These are phyloP conservation scores for Palloptera scutellata DNA, from an alignment of 2,888 invertebrate species.

Conservation along the genomic window DNA sequence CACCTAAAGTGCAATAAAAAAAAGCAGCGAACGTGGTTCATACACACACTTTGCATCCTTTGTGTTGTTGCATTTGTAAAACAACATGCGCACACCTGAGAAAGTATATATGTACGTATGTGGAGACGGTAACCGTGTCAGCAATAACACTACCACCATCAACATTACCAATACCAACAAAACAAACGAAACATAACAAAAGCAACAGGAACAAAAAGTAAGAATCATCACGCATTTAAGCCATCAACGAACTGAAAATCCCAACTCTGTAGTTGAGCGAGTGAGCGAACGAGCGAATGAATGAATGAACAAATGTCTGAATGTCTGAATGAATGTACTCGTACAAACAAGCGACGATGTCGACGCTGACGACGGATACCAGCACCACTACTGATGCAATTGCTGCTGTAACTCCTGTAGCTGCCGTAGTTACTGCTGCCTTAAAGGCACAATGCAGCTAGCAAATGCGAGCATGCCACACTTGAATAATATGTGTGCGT, in stretches of 20 bases:
- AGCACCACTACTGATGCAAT: no score
- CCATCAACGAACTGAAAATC: background rate
- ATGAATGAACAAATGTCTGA: no score
- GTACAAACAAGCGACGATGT: no score
- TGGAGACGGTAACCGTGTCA: background rate
- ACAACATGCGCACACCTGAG: background rate
- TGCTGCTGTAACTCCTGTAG: background rate
- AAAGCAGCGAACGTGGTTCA: background rate
- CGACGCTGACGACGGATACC: no score
- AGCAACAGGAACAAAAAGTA: constrained; percentile 2
- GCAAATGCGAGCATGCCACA: background rate
- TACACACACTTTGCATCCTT: constrained; percentile 18
- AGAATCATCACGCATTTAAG: background rate
- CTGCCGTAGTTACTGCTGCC: background rate
- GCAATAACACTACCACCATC: background rate
- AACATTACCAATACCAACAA: background rate
- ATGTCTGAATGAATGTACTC: no score
- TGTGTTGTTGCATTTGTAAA: constrained; percentile 3
- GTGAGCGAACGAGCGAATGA: no score
- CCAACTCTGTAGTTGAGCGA: no score
- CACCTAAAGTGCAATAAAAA: constrained; percentile 29
- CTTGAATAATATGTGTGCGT: background rate
- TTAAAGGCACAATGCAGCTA: background rate
- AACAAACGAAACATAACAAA: background rate
- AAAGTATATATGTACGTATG: background rate